Conservation (phyloP, 2,888 invertebrate genomes). For the Thecophora atra region DNA sequence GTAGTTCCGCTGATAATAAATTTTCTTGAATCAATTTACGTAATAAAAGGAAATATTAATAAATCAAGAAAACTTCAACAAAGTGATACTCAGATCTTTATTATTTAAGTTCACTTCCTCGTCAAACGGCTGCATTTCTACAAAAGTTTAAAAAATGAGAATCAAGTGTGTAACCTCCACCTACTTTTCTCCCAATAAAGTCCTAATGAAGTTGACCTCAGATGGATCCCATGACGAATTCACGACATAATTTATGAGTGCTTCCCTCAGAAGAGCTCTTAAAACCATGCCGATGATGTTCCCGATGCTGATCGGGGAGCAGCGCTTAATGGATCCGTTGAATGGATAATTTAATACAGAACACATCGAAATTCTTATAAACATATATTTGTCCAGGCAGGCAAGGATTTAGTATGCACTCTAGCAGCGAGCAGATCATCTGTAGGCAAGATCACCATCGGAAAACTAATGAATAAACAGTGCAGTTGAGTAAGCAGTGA, state of each 20-base stretch:
- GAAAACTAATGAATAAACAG: constrained; percentile 20
- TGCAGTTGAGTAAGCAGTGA: not conserved
- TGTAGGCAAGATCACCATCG: not conserved
- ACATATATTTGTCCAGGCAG: not conserved
- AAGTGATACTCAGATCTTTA: too few relatives aligned
- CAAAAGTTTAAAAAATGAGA: too few relatives aligned
- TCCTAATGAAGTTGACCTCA: constrained; percentile 7
- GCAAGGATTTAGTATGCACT: constrained; percentile 3
- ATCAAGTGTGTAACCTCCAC: too few relatives aligned
- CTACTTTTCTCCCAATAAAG: not conserved
- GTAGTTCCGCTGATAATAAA: not conserved
- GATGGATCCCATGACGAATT: constrained; percentile 17
- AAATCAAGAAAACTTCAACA: too few relatives aligned
- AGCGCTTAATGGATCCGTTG: not conserved
- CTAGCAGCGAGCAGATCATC: constrained; percentile 4
- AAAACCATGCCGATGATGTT: not conserved
- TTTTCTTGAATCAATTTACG: too few relatives aligned
- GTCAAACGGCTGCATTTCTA: too few relatives aligned
- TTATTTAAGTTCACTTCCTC: too few relatives aligned
- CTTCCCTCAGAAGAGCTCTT: not conserved
- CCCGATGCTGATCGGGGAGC: not conserved
- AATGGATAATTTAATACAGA: constrained; percentile 23
- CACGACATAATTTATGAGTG: constrained; percentile 19
- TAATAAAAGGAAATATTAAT: too few relatives aligned
- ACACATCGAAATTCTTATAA: not conserved